Evolutionary conservation across 1,140 invertebrate genomes (phyloP), one percentile per base, ranked within the genome.

Genomic region (Nephotettix cincticeps): DNA sequence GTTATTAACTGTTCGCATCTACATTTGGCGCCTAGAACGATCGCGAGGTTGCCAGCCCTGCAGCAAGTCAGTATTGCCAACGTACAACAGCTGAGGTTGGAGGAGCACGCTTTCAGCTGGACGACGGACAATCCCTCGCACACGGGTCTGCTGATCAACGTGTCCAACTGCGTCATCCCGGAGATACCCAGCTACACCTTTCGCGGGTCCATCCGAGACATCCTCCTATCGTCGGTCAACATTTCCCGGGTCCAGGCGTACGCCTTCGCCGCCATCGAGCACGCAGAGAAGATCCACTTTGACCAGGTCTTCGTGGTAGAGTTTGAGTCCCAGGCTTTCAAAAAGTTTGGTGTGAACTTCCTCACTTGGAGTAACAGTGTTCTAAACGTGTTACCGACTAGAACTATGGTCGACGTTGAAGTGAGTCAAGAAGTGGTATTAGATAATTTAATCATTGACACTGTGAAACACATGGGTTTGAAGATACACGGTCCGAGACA

Each of bases 291-390:
- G 27, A 80, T 89, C 58, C 80, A 84, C 73, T 77, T 89, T 29
- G 76, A 69, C 17, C 83, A 90, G 74, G 86, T 85, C 67, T 76
- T 74, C 0, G 80, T 91, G 21, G 83, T 84, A 27, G 83, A 80
- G 9, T 83, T 92, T 19, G 87, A 91, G 73, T 84, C 86, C 27
- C 90, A 92, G 77, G 87, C 90, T 1, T 92, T 93, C 75, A 93
- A 93, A 71, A 91, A 92, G 78, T 92, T 94, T 76, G 84, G 86
- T 29, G 86, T 90, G 0, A 82, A 85, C 30, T 4, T 61, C 11
- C 63, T 76, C 13, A 68, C 86, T 30, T 81, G 92, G 29, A 82
- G 83, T 0, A 84, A 85, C 0, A 83, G 80, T 17, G 83, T 91
- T 36, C 77, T 81, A 1, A 77, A 78, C 0, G 76, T 82, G 30